Base-by-base conservation (phyloP, 2,888 invertebrate genomes). In the Nycteola revayana region DNA sequence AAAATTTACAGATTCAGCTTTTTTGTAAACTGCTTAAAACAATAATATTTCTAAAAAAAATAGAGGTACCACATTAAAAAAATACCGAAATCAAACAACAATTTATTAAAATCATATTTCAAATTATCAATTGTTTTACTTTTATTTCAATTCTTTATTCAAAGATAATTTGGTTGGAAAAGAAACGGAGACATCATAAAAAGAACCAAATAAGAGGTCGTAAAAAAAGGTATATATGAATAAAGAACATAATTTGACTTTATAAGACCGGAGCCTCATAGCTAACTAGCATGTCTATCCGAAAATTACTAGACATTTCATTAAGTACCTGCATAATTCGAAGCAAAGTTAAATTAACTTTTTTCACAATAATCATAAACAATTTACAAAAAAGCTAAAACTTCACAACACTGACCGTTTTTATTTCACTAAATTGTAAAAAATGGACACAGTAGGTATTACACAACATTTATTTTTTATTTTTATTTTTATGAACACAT, bases 341-440 rank as follows among this genome's bases (percentile, higher is more conserved):
- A n/a, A n/a, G n/a, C n/a, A n/a, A n/a, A n/a, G n/a, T n/a, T n/a
- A n/a, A n/a, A n/a, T n/a, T n/a, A n/a, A n/a, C n/a, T n/a, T n/a
- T n/a, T n/a, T n/a, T n/a, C n/a, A n/a, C n/a, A 21, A 21, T 21
- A 21, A 21, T n/a, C 7, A 2, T 21, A 21, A 3, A 11, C 18
- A 32, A 28, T 31, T 20, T 21, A 36, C 28, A 23, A 39, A 45
- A 52, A 47, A 44, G 41, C 51, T 41, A 43, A 30, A 24, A 31
- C 33, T 7, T 38, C 39, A 18, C 8, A 27, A 33, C 33, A 34
- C 23, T 10, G 23, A 51, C 31, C 32, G 40, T 30, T 46, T 55
- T 37, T 47, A 38, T 60, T 59, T 46, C 36, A 28, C 52, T 60
- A 56, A 38, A 50, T 35, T 44, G 38, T 50, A 28, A 49, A n/a